Evolutionary conservation across 2,113 vertebrate genomes (phyloP).

Genomic region (Gavia stellata): DNA sequence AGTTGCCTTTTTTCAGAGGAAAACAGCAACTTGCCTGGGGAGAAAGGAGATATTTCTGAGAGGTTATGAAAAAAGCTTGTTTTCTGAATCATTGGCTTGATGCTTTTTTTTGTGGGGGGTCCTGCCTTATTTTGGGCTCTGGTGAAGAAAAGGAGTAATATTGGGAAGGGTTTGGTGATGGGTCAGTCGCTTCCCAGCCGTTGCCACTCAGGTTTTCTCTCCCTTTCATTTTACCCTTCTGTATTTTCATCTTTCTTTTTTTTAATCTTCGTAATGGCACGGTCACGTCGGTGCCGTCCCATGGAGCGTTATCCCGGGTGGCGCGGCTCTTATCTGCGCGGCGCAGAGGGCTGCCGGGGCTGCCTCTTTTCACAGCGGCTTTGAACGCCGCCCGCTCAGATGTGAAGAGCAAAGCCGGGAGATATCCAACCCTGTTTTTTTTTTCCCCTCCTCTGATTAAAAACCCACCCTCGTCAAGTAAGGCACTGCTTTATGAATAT

Average conservation of each 20-base stretch:
- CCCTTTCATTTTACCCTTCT: not conserved
- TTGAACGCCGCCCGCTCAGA: not conserved
- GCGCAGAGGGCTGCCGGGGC: not conserved
- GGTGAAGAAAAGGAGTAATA: not conserved
- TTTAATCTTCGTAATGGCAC: not conserved
- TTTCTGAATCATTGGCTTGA: not conserved
- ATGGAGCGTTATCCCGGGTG: not conserved
- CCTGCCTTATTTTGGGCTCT: not conserved
- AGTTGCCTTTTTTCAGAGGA: not conserved
- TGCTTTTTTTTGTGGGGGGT: not conserved
- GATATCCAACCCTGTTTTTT: not conserved
- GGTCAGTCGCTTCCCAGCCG: rapidly evolving
- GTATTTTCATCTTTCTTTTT: not conserved
- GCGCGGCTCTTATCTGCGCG: not conserved
- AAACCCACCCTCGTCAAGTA: not conserved
- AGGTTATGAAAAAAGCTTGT: not conserved
- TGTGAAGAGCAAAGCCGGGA: not conserved
- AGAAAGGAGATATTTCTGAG: not conserved
- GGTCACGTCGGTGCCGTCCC: not conserved
- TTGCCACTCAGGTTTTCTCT: not conserved
- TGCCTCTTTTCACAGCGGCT: not conserved
- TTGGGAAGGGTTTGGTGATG: not conserved
- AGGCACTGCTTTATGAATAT: not conserved
- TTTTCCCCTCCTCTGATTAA: not conserved
- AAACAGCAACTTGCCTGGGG: not conserved